A percentile compares a stretch with the other conserved stretches of the same genome.
These are phyloP conservation scores for Chromoteleia sp. DNA, from an alignment of 2,888 invertebrate genomes.

Conservation along the genomic window DNA sequence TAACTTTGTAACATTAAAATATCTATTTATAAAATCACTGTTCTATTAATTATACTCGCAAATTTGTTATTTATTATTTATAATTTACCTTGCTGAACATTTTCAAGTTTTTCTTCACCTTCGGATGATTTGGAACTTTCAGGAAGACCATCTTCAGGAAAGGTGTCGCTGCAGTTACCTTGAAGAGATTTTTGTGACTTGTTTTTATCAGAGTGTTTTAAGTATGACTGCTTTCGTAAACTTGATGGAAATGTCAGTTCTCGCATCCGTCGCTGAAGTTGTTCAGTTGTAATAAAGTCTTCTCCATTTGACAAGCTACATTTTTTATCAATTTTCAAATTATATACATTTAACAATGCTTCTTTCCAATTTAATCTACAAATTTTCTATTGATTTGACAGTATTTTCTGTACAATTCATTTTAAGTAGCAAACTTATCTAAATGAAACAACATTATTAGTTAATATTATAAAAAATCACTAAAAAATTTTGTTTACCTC, in stretches of 20 bases:
- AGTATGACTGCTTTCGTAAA: slow-evolving; percentile 49
- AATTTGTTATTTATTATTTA: not conserved
- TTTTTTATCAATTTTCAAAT: no score
- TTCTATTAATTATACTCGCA: no score
- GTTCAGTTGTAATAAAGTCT: slow-evolving; percentile 94
- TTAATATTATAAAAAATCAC: slow-evolving; percentile 23
- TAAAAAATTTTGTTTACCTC: slow-evolving; percentile 85
- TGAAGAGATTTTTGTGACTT: slow-evolving; percentile 74
- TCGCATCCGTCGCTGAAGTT: slow-evolving; percentile 91
- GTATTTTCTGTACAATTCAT: no score
- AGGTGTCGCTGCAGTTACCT: slow-evolving; percentile 73
- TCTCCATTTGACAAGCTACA: slow-evolving; percentile 93
- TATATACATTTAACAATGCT: no score
- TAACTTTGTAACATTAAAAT: no score
- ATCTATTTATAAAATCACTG: no score
- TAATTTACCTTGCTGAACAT: slow-evolving; percentile 74
- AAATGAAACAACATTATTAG: no score
- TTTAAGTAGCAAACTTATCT: no score
- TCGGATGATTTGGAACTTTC: slow-evolving; percentile 72
- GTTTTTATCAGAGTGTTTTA: slow-evolving; percentile 63
- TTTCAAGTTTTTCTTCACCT: slow-evolving; percentile 73
- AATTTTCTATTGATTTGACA: no score
- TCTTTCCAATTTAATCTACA: no score
- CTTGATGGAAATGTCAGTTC: slow-evolving; percentile 84
- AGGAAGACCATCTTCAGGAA: slow-evolving; percentile 75